Base-by-base conservation (phyloP, 1,140 invertebrate species). In the Thaumatotibia leucotreta region DNA sequence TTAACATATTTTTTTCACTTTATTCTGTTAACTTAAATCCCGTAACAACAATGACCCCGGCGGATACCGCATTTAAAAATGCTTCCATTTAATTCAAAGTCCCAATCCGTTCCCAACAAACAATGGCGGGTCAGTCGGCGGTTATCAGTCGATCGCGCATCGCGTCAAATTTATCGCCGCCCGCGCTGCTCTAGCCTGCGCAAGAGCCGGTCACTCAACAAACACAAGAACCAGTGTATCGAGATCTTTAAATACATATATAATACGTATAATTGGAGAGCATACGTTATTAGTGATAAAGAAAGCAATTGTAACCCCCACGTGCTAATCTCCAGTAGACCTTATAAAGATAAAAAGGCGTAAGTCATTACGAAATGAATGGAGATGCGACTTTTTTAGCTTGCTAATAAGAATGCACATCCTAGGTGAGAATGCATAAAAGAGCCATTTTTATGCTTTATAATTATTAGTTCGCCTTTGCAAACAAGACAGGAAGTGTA, bases 81-180 rank as follows among this genome's bases (percentile, higher is more conserved):
- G 39, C 14, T 20, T 45, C 39, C 17, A 45, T 33, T 22, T 35
- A 62, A 35, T 24, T 33, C 61, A 62, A 33, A 45, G 39, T 45
- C 20, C 9, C 31, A 32, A 73, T 73, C 72, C 69, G 68, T 70
- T 67, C 67, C 31, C 64, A 31, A 67, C 70, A 81, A 69, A 86
- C 83, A 86, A 85, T 86, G 71, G 73, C 72, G 67, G 85, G 83
- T 88, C 85, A 82, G 63, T 82, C 76, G 66, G 67, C 77, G 82
- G 83, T 83, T 86, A 86, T 87, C 83, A 83, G 52, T 9, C 64
- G 77, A 89, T 89, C 83, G 78, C 80, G 75, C 73, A 75, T 67
- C 71, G 66, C 73, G 67, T 79, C 79, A 83, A 82, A 85, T 86
- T 86, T 88, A 86, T 86, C 76, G 76, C 72, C 75, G 74, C 73